Evolutionary conservation across 2,888 invertebrate species (phyloP).

Genomic region (Punctoribates punctum): DNA sequence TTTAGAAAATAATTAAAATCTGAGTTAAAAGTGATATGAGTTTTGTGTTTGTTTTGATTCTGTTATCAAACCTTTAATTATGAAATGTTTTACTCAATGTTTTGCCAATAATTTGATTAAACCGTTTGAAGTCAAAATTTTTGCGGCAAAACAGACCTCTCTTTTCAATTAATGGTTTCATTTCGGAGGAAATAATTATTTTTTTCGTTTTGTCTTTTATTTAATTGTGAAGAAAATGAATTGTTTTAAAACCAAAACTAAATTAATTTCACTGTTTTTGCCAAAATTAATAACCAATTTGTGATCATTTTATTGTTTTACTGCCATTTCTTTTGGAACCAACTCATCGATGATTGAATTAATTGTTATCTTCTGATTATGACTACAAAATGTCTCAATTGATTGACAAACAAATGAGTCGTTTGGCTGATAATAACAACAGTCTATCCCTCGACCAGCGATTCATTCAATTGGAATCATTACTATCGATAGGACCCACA

Average conservation of each 20-base stretch:
- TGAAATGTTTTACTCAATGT: neutral
- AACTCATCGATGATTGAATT: neutral
- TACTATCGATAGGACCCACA: constrained; percentile 42
- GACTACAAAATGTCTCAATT: neutral
- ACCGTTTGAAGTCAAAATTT: neutral
- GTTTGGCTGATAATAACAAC: neutral
- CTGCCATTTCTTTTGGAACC: too few relatives aligned
- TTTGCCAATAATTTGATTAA: neutral
- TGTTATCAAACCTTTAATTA: constrained; percentile 15
- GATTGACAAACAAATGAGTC: neutral
- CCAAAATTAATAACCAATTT: too few relatives aligned
- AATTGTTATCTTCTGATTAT: neutral
- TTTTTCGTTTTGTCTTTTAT: too few relatives aligned
- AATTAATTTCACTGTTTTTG: too few relatives aligned
- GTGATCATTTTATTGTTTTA: too few relatives aligned
- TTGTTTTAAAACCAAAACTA: too few relatives aligned
- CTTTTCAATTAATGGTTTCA: too few relatives aligned
- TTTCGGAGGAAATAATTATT: too few relatives aligned
- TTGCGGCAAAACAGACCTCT: too few relatives aligned
- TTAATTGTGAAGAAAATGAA: too few relatives aligned
- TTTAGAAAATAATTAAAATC: neutral
- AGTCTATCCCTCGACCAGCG: constrained; percentile 36
- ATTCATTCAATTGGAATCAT: constrained; percentile 36
- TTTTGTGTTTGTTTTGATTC: constrained; percentile 15
- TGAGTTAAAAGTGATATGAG: neutral